A percentile compares a stretch with the other conserved stretches of the same genome.
Conservation (phyloP, 2,113 vertebrate species). For the pig (Sus scrofa) region DNA sequence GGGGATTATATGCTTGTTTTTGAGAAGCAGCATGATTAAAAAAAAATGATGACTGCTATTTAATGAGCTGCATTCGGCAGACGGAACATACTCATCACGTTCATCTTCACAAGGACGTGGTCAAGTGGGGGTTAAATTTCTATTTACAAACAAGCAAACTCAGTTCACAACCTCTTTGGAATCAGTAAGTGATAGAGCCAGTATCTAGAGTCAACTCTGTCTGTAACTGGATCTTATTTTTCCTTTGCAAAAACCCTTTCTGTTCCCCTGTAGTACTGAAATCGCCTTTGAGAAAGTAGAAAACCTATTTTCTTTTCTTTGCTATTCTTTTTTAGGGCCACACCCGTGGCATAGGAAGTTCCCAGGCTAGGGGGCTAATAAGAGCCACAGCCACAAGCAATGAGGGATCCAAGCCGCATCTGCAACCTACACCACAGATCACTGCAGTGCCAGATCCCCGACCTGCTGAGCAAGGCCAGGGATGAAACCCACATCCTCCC, state of each 20-base stretch:
- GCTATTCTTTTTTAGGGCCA: too few relatives aligned
- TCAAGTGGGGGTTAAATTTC: constrained; percentile 41
- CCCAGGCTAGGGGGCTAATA: too few relatives aligned
- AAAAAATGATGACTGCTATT: constrained; percentile 3
- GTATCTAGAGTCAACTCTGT: constrained; percentile 37
- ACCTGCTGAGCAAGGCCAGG: too few relatives aligned
- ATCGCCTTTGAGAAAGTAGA: neutral
- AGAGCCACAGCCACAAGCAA: too few relatives aligned
- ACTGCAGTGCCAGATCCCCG: too few relatives aligned
- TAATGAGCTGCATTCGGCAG: neutral
- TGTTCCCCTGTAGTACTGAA: neutral
- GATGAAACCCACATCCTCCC: too few relatives aligned
- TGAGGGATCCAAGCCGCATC: too few relatives aligned
- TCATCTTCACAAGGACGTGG: neutral
- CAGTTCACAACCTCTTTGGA: constrained; percentile 19
- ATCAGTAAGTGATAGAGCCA: neutral
- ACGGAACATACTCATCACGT: constrained; percentile 35
- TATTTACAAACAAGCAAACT: constrained; percentile 12
- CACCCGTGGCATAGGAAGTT: too few relatives aligned
- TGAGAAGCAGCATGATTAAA: neutral
- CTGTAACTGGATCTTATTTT: neutral
- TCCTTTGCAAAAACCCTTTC: neutral
- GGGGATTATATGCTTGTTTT: neutral
- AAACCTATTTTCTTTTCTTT: neutral
- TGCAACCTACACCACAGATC: too few relatives aligned